A percentile compares a stretch with the other conserved stretches of the same genome.
phyloP scores from a whole-genome alignment of 2,888 invertebrate genomes.

The Eupithecia abbreviata region DNA sequence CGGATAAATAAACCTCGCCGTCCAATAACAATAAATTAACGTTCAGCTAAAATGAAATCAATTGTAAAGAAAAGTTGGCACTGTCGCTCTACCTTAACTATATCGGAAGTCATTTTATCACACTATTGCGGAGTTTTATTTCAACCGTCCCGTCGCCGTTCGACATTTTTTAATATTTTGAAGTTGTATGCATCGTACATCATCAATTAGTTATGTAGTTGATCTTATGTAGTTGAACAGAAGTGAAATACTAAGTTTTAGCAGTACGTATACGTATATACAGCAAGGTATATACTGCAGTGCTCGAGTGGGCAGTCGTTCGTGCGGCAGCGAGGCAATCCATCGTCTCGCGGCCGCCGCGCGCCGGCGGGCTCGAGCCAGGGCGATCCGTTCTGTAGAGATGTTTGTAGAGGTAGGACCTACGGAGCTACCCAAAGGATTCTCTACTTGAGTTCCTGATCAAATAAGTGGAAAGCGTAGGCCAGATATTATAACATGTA shows the following conservation, averaged over 20 bases:
- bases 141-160: neutral
- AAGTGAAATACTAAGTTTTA: neutral
- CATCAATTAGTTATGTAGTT: neutral
- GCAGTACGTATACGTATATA: neutral
- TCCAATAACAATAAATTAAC: neutral
- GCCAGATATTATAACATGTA: no score
- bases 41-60: neutral
- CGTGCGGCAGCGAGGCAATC: neutral
- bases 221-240: neutral
- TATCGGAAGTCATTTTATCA: neutral
- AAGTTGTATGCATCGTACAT: neutral
- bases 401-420: neutral
- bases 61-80: conserved; percentile 1
- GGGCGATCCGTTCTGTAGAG: neutral
- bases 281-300: neutral
- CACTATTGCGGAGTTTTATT: neutral
- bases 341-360: neutral
- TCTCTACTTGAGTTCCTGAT: neutral
- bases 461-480: neutral
- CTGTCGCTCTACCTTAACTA: neutral
- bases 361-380: neutral
- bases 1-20: neutral
- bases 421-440: neutral
- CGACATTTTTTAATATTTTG: no score
- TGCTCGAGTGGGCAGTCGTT: neutral